phyloP scores from a whole-genome alignment of 2,113 vertebrate genomes.

The Climacteris rufus region DNA sequence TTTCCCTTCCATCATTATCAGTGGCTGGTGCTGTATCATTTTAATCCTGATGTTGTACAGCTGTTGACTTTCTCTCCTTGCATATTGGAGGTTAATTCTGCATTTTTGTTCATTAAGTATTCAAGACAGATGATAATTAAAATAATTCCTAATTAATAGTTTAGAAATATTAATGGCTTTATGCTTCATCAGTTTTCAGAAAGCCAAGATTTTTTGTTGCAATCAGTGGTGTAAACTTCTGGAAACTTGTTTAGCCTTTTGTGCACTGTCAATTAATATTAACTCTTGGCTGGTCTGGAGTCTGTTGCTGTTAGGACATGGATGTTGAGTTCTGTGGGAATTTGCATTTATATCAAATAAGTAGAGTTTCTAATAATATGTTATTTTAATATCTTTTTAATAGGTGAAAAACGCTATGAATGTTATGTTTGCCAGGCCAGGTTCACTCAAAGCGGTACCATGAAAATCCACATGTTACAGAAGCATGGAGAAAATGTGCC shows the following conservation, averaged over 20 bases:
- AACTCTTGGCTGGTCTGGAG: neutral
- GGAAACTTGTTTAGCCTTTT: neutral
- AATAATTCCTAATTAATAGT: neutral
- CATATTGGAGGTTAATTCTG: neutral
- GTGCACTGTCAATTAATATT: neutral
- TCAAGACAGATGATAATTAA: neutral
- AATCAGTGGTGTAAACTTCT: neutral
- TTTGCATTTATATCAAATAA: neutral
- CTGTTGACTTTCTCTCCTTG: neutral
- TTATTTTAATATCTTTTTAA: neutral
- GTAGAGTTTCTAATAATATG: neutral
- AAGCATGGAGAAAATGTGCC: conserved; percentile 67
- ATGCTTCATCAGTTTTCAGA: neutral
- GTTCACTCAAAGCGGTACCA: conserved; percentile 70
- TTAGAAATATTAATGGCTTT: neutral
- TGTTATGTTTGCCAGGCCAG: conserved; percentile 60
- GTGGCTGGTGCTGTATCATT: neutral
- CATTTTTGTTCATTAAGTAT: neutral
- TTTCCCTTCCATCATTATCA: neutral
- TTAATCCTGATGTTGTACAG: neutral
- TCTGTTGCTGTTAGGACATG: neutral
- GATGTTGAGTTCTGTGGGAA: neutral
- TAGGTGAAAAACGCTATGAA: conserved; percentile 72
- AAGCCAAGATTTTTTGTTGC: neutral
- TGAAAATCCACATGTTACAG: conserved; percentile 68